These are phyloP conservation scores for Osmerus eperlanus DNA, from an alignment of 2,113 vertebrate genomes.

Conservation along the genomic window DNA sequence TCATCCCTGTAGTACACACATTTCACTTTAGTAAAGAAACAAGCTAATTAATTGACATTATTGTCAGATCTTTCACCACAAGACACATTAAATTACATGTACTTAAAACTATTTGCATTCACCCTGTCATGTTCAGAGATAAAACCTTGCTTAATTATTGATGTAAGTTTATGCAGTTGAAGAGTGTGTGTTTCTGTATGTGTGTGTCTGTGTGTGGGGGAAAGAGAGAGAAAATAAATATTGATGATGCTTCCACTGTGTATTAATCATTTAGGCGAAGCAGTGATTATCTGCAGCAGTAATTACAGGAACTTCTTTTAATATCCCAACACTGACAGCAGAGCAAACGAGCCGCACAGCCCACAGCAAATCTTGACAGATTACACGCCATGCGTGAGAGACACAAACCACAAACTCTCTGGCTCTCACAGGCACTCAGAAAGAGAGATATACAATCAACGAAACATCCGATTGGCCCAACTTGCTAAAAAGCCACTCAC, in stretches of 20 bases:
- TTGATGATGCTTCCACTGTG: slow-evolving; percentile 58
- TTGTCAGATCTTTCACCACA: too few species aligned
- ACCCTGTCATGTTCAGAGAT: slow-evolving; percentile 42
- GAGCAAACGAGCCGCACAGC: slow-evolving; percentile 20
- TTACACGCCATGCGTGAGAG: neutral
- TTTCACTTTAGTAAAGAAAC: too few species aligned
- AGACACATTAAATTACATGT: too few species aligned
- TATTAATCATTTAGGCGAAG: slow-evolving; percentile 69
- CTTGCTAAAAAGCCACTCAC: too few species aligned
- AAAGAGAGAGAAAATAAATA: slow-evolving; percentile 52
- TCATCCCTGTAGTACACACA: too few species aligned
- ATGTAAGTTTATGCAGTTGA: slow-evolving; percentile 46
- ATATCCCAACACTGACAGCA: slow-evolving; percentile 33
- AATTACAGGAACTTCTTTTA: slow-evolving; percentile 47
- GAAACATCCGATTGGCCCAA: too few species aligned
- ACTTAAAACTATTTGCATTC: slow-evolving; percentile 46
- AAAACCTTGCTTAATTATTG: slow-evolving; percentile 63
- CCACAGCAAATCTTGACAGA: neutral
- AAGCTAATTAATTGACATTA: too few species aligned
- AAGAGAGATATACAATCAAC: neutral
- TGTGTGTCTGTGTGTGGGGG: slow-evolving; percentile 12
- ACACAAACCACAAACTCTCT: neutral
- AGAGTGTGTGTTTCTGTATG: slow-evolving; percentile 12
- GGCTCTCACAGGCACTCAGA: neutral
- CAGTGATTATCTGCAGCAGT: slow-evolving; percentile 57